phyloP scores from a whole-genome alignment of 2,113 vertebrate genomes.

The Ceyx melanurus region DNA sequence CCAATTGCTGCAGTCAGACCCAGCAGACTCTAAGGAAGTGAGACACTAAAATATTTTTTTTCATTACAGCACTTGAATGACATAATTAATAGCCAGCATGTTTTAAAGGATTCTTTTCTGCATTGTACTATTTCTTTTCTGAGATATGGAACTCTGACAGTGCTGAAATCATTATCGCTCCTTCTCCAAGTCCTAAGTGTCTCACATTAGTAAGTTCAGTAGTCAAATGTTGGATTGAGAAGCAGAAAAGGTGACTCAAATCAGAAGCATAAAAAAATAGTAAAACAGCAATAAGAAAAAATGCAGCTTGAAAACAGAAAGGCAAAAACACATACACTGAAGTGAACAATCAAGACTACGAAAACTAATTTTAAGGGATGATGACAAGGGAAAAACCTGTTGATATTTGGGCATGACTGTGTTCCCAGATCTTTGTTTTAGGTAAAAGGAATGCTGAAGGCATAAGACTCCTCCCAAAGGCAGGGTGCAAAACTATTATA shows the following conservation, averaged over 20 bases:
- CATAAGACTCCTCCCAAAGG: not conserved
- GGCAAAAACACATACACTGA: not conserved
- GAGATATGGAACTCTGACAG: not conserved
- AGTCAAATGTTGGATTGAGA: not conserved
- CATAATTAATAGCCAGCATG: not conserved
- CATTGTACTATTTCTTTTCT: not conserved
- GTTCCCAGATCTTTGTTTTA: not conserved
- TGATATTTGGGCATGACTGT: not conserved
- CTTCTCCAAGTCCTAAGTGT: not conserved
- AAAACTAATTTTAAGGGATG: not conserved
- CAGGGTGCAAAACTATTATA: not conserved
- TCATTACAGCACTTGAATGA: not conserved
- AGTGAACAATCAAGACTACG: not conserved
- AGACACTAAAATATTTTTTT: not conserved
- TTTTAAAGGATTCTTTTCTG: not conserved
- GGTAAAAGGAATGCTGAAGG: not conserved
- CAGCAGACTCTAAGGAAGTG: not conserved
- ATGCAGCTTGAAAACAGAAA: not conserved
- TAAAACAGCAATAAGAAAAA: not conserved
- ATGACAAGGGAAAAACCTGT: not conserved
- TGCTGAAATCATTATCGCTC: not conserved
- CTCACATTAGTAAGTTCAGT: not conserved
- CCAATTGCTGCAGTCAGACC: not conserved
- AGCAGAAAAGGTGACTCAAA: not conserved
- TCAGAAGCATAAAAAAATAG: not conserved